Percentiles rank a stretch among this genome's conserved stretches.
Evolutionary conservation across 53 echinoderm and acorn worm species (phyloP).

Genomic region (Hippasteria phrygiana): DNA sequence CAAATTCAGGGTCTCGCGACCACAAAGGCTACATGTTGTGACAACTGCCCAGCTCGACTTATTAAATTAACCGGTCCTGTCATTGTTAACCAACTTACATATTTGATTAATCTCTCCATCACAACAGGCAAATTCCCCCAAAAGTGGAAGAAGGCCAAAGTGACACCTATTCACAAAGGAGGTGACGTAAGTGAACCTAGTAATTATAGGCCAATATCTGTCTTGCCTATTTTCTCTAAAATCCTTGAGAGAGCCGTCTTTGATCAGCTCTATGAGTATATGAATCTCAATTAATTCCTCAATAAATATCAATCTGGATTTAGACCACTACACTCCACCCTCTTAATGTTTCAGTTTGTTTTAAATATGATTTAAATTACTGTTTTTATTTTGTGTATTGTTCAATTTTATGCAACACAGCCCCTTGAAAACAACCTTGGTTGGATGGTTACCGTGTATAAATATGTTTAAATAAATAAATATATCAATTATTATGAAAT

Average conservation of each 20-base stretch:
- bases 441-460: too few relatives aligned
- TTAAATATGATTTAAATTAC: too few relatives aligned
- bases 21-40: background rate
- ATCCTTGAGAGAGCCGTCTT: background rate
- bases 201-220: background rate
- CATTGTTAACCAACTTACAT: background rate
- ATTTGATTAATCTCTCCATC: too few relatives aligned
- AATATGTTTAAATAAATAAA: too few relatives aligned
- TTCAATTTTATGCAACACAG: too few relatives aligned
- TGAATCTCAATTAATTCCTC: background rate
- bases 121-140: background rate
- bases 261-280: background rate
- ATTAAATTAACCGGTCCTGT: background rate
- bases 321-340: too few relatives aligned
- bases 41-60: background rate
- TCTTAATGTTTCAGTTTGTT: too few relatives aligned
- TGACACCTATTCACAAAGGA: background rate
- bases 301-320: background rate
- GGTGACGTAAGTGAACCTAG: conserved; percentile 3
- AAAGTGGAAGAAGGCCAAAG: background rate
- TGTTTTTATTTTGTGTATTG: too few relatives aligned
- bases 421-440: too few relatives aligned
- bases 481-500: too few relatives aligned
- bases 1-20: background rate
- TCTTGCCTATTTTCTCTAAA: background rate